Conservation (phyloP, 2,888 invertebrate genomes). For the Himalopsyche anomala region DNA sequence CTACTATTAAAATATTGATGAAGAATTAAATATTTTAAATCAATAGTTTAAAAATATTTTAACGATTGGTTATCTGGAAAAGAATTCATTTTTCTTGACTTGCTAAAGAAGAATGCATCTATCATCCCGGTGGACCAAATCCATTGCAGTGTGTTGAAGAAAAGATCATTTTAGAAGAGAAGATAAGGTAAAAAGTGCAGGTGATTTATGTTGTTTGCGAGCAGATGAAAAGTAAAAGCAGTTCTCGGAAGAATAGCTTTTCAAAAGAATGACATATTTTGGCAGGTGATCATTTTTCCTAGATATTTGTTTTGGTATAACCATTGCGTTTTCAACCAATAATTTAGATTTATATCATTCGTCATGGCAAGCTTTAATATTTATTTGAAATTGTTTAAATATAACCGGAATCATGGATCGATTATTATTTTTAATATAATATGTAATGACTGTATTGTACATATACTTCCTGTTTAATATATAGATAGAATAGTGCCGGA, state of each 20-base stretch:
- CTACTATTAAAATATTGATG: too few species aligned
- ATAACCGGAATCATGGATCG: too few species aligned
- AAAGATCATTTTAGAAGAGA: constrained; percentile 46
- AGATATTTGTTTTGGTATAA: neutral
- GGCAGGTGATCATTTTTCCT: constrained; percentile 64
- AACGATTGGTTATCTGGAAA: neutral
- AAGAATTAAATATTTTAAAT: too few species aligned
- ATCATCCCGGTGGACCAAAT: constrained; percentile 55
- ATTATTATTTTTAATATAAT: too few species aligned
- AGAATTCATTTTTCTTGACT: neutral
- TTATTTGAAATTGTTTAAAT: too few species aligned
- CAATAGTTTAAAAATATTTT: neutral
- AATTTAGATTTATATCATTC: too few species aligned
- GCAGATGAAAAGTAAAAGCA: constrained; percentile 64
- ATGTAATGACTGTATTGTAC: too few species aligned
- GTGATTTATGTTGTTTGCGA: constrained; percentile 64
- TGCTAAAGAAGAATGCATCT: constrained; percentile 59
- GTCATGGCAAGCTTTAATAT: too few species aligned
- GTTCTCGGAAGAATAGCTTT: constrained; percentile 60
- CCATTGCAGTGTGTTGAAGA: constrained; percentile 36
- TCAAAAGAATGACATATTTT: constrained; percentile 62
- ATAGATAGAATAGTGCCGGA: too few species aligned
- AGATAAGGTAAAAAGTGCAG: constrained; percentile 41
- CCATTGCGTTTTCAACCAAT: too few species aligned
- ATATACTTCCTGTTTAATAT: too few species aligned